Evolutionary conservation across 2,113 vertebrate species (phyloP).

Genomic region (Prietella phreatophila): DNA sequence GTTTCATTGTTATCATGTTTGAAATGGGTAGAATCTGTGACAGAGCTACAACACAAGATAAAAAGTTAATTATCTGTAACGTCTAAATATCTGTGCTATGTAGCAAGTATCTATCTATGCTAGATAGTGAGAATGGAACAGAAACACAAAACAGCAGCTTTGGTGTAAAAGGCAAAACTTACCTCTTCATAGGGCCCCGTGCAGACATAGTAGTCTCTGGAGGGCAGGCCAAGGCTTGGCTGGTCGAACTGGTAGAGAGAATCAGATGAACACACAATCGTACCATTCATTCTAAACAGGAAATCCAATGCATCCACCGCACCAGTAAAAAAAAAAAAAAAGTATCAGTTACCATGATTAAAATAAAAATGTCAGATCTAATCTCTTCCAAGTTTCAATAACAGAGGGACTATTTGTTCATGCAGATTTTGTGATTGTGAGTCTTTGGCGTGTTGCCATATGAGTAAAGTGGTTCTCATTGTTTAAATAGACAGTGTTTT

Average conservation of each 20-base stretch:
- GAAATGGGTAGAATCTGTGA: not conserved
- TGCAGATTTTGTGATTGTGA: conserved; percentile 31
- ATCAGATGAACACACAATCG: conserved; percentile 40
- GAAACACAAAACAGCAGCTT: not conserved
- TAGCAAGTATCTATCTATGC: not conserved
- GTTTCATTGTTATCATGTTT: not conserved
- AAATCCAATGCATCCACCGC: conserved; percentile 4
- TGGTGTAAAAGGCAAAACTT: conserved; percentile 43
- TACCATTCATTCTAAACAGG: conserved; percentile 42
- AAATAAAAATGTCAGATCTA: conserved; percentile 24
- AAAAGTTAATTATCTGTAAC: not conserved
- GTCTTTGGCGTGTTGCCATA: conserved; percentile 1
- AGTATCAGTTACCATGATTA: conserved; percentile 37
- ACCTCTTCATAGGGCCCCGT: conserved; percentile 85
- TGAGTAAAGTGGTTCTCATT: not conserved
- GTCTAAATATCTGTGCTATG: not conserved
- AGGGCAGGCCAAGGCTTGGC: conserved; percentile 84
- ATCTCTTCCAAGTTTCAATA: conserved; percentile 10
- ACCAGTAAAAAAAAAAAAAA: conserved; percentile 36
- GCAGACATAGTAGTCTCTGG: conserved; percentile 88
- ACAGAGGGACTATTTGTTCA: conserved; percentile 36
- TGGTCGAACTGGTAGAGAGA: conserved; percentile 83
- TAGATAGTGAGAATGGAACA: not conserved
- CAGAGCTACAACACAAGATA: not conserved
- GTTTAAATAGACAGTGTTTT: conserved; percentile 7